Base-by-base conservation (phyloP, 2,797 vertebrate species). In the Myripristis jacobus region DNA sequence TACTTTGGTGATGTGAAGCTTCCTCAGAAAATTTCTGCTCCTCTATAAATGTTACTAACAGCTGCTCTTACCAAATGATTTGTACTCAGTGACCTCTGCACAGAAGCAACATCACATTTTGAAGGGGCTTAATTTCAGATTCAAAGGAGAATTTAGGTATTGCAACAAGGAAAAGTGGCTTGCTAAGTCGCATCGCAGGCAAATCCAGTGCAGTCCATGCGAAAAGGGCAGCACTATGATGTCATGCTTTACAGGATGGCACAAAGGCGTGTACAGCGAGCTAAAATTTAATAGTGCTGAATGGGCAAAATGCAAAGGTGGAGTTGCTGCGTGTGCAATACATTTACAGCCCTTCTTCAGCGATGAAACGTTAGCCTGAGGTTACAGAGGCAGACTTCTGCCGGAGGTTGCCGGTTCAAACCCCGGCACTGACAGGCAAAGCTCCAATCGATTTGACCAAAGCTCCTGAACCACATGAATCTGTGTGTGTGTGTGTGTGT, bases 51-150 rank as follows among this genome's bases (percentile, higher is more conserved):
- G 70, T 61, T 70, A 27, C 78, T 41, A 71, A 77, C 83, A 81
- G 82, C 82, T 85, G 80, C 69, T 88, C 27, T 63, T 31, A 80
- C 47, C 47, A 73, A 79, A 65, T 55, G 44, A 79, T 70, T 58
- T 86, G 83, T 77, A 86, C 88, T 80, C 90, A 54, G 58, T 89
- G 87, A 90, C 88, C 90, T 89, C 83, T 85, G 79, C 71, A 71
- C 63, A 9, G 54, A 54, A 73, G 75, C 55, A 21, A 57, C 70
- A 75, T 87, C 75, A 65, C 53, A 69, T 70, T 83, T 79, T 77
- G 41, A 80, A 41, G 29, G n/a, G 59, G 36, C 75, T 80, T 82
- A 19, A 73, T 87, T 82, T 80, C 58, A 80, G 56, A 81, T 66
- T 50, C 21, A 7, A 67, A 80, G 62, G 60, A 72, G 60, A 66